Percentiles rank a stretch among this genome's conserved stretches.
Conservation (phyloP, 1,140 invertebrate species). For the Cryptotermes secundus region DNA sequence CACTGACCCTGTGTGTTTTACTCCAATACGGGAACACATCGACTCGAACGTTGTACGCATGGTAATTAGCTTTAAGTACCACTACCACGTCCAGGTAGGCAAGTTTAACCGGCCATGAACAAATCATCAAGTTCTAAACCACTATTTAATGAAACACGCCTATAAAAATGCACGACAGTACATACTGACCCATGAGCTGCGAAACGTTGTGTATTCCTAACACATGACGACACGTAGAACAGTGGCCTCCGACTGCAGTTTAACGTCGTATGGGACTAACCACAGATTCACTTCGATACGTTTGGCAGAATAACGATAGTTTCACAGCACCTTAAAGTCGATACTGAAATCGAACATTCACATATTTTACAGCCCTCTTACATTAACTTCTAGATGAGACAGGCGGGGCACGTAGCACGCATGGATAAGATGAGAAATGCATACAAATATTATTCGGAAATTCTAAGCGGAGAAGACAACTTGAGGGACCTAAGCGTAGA, state of each 20-base stretch:
- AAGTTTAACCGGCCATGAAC: not conserved
- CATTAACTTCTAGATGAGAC: no score
- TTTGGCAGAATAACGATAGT: no score
- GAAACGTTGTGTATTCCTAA: not conserved
- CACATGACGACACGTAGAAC: not conserved
- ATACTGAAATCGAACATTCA: no score
- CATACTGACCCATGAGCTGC: not conserved
- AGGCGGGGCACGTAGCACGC: no score
- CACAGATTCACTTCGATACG: no score
- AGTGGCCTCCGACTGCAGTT: not conserved
- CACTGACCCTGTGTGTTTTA: not conserved
- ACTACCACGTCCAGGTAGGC: not conserved
- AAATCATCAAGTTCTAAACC: not conserved
- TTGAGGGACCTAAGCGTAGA: no score
- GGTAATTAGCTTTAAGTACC: not conserved
- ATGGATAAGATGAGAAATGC: no score
- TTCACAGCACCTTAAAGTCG: no score
- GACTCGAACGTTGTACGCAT: not conserved
- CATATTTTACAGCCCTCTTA: no score
- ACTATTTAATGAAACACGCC: not conserved
- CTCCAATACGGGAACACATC: not conserved
- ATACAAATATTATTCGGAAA: no score
- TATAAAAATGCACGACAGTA: not conserved
- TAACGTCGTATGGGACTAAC: no score
- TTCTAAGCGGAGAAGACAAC: no score